Base-by-base conservation (phyloP, 2,113 vertebrate species). In the Cephalopholis sonnerati region DNA sequence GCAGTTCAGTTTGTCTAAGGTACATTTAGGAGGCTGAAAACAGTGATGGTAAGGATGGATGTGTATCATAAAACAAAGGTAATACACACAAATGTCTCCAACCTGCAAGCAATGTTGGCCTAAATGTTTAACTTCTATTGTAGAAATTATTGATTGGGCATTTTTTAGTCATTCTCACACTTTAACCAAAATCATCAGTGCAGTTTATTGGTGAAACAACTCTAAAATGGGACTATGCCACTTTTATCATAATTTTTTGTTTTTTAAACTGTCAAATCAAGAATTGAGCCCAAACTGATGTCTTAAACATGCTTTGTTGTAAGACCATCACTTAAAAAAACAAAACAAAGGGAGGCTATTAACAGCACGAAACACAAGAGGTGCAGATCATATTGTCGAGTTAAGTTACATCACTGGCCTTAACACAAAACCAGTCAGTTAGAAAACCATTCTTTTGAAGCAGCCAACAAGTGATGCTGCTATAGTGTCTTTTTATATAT, bases 21-120 rank as follows among this genome's bases (percentile, higher is more conserved):
- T 54, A 67, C 51, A 72, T 71, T 57, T 29, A 71, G 25, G 51
- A 50, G 11, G n/a, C n/a, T 76, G 25, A 67, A 77, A 73, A 48
- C 46, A 24, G 53, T 53, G n/a, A 22, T n/a, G 15, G n/a, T 32
- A 20, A 17, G 12, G 48, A 20, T 51, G 12, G 11, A 67, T 18
- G 1, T 24, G 17, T 74, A 46, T 67, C 13, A 41, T 59, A 5
- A 65, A 18, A 68, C 15, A 13, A 3, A 32, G 25, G 54, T 17
- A 20, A 44, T 53, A 20, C 36, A 57, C 50, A 17, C 20, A 18
- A 53, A 36, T 12, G 10, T 53, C n/a, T 74, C 11, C 36, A 59
- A 53, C 22, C 20, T 53, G 32, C 32, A 63, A 32, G 48, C 7
- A 7, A 7, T 18, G 4, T 36, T 58, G 3, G n/a, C 12, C 48